These are phyloP conservation scores for Mactromeris polynyma DNA, from an alignment of 2,888 invertebrate genomes.

Conservation along the genomic window DNA sequence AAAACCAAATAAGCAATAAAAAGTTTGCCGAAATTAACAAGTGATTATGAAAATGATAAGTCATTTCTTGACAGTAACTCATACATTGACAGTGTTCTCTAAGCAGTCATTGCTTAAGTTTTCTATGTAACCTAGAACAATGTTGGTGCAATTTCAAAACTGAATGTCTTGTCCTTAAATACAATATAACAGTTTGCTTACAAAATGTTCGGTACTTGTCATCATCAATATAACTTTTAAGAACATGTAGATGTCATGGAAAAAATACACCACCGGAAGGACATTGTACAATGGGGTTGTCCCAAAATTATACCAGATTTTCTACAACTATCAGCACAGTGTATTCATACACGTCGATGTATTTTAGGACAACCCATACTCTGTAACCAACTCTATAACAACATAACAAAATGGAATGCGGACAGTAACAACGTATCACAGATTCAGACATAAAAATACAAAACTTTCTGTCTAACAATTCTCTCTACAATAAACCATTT, in stretches of 20 bases:
- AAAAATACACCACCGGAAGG: background rate
- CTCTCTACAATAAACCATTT: background rate
- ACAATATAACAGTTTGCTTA: no score
- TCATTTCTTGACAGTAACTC: no score
- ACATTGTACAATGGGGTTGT: background rate
- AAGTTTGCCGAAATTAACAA: no score
- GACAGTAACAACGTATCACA: slow-evolving; percentile 18
- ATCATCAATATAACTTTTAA: background rate
- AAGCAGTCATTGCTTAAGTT: no score
- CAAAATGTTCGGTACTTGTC: no score
- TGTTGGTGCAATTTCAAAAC: no score
- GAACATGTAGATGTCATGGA: background rate
- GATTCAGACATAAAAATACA: background rate
- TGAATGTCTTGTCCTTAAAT: no score
- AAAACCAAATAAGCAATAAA: no score
- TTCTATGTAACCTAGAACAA: no score
- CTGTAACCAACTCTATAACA: background rate
- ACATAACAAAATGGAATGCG: background rate
- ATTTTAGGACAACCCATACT: background rate
- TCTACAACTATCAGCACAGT: background rate
- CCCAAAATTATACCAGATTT: background rate
- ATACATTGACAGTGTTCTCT: no score
- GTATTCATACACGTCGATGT: background rate
- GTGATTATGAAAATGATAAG: no score
- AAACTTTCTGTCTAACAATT: background rate